Base-by-base conservation (phyloP, 2,888 invertebrate species). In the Disparrhopalites patrizii region DNA sequence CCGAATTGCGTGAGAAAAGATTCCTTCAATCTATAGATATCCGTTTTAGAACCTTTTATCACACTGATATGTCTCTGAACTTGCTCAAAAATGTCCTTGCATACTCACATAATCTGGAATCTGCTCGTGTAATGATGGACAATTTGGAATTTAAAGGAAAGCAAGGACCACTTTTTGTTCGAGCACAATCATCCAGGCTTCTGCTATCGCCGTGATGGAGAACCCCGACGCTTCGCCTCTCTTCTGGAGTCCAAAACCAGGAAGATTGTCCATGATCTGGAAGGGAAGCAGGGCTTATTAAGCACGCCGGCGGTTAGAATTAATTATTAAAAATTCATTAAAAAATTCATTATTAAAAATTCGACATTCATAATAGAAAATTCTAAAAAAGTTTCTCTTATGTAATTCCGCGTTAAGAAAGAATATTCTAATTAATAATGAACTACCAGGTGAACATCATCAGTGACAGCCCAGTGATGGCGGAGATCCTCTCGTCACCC, bases 211-310 rank as follows among this genome's bases (percentile, higher is more conserved):
- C 43, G 68, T 38, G 51, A 71, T 38, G 71, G 71, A 25, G 54
- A 69, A 18, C 69, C 69, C 18, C 56, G 71, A 50, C 58, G 23
- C 20, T 65, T 68, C 47, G 18, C 30, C 13, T 68, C 69, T 31
- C 65, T 71, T 40, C 63, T 65, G 8, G 71, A 71, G 62, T 71
- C 69, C 30, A 68, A 65, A 64, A 64, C 68, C 27, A 55, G 71
- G 43, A 66, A 65, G 52, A 71, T 71, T 20, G 60, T 68, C 15
- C 65, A 65, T 15, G 68, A 69, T 55, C 55, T 66, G 54, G 69
- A 68, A 18, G 69, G 69, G 18, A 68, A 65, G 36, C 56, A 71
- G 62, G 69, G 68, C 23, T 64, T 69, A 13, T 55, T 62, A 23
- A 43, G 62, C 27, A 64, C 66, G 52, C 66, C 68, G 15, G 69